phyloP scores from a whole-genome alignment of 2,888 invertebrate species.

The Rhopalosiphum nymphaeae region DNA sequence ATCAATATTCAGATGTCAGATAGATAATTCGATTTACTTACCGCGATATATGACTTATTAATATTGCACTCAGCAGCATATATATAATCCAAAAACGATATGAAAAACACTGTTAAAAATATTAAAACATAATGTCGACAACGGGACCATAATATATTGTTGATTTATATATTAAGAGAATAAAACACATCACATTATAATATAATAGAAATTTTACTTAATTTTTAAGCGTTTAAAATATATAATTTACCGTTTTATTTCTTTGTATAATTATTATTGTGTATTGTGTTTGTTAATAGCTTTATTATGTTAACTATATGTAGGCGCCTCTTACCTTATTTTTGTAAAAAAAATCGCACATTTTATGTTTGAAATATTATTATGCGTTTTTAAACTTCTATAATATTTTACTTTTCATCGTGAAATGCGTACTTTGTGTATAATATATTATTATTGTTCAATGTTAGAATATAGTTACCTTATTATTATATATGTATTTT shows the following conservation, averaged over 20 bases:
- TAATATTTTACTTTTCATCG: neutral
- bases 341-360: neutral
- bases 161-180: neutral
- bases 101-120: neutral
- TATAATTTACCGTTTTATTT: slow-evolving; percentile 25
- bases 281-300: neutral
- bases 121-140: neutral
- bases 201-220: slow-evolving; percentile 1
- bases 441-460: slow-evolving; percentile 32
- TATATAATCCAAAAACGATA: neutral
- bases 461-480: slow-evolving; percentile 60
- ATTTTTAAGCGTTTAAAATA: slow-evolving; percentile 7
- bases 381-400: neutral
- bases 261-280: neutral
- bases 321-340: neutral
- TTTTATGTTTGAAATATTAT: neutral
- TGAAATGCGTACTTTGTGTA: neutral
- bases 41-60: neutral
- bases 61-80: neutral
- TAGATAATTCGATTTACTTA: neutral
- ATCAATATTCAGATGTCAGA: neutral
- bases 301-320: neutral
- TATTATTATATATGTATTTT: slow-evolving; percentile 18
- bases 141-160: slow-evolving; percentile 31
- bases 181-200: slow-evolving; percentile 18